A percentile compares a stretch with the other conserved stretches of the same genome.
Conservation (phyloP, 1,140 invertebrate species). For the Drosophila virilis region DNA sequence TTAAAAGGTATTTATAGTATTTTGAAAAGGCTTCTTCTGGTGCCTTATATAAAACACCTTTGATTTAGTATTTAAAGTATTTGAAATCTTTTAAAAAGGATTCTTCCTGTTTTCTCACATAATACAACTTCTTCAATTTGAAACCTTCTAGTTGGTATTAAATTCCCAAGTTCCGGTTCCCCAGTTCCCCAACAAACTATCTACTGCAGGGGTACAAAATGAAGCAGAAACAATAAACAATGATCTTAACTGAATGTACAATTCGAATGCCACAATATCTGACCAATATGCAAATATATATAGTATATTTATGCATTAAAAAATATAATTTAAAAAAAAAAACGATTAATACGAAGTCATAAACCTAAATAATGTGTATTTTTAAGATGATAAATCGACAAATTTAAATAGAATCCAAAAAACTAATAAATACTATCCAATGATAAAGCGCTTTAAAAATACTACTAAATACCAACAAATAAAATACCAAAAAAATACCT, state of each 20-base stretch:
- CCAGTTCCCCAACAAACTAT: too few species aligned
- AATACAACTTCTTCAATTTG: too few species aligned
- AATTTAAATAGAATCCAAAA: conserved; percentile 63
- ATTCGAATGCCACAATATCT: conserved; percentile 59
- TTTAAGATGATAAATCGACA: conserved; percentile 56
- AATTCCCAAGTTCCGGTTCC: too few species aligned
- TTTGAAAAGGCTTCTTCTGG: too few species aligned
- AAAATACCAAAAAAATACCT: conserved; percentile 5
- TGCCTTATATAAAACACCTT: too few species aligned
- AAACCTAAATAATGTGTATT: conserved; percentile 43
- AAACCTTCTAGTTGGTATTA: too few species aligned
- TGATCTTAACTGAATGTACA: conserved; percentile 56
- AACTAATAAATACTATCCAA: conserved; percentile 44
- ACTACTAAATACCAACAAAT: conserved; percentile 9
- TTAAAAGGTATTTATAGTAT: too few species aligned
- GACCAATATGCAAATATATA: conserved; percentile 46
- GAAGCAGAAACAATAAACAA: conserved; percentile 43
- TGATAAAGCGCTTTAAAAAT: conserved; percentile 43
- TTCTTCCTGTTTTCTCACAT: too few species aligned
- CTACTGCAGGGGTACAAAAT: conserved; percentile 6
- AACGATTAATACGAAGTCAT: conserved; percentile 44
- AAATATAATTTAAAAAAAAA: conserved; percentile 9
- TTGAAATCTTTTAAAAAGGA: too few species aligned
- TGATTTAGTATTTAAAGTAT: too few species aligned
- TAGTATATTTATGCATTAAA: conserved; percentile 33